Conservation (phyloP, 1,140 invertebrate species). For the Drosophila tani region DNA sequence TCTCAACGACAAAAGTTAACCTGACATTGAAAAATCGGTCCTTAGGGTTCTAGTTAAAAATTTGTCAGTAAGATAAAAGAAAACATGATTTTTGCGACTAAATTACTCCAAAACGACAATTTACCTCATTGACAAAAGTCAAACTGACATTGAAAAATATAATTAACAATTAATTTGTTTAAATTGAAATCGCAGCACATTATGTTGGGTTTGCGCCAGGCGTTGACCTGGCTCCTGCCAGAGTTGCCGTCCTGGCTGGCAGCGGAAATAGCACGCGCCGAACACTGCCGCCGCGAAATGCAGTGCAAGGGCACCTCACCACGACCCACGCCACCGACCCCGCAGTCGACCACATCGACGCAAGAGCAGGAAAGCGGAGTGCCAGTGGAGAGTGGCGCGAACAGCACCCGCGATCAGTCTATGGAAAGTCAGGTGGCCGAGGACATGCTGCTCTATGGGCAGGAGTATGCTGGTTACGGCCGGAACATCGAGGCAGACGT, state of each 20-base stretch:
- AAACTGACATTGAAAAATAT: no score
- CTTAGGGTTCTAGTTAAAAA: no score
- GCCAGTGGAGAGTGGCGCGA: constrained; percentile 45
- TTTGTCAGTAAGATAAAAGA: no score
- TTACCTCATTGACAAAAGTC: no score
- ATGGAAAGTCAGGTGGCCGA: constrained; percentile 81
- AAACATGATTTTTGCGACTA: no score
- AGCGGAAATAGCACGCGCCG: constrained; percentile 94
- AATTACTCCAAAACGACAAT: no score
- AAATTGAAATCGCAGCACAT: constrained; percentile 89
- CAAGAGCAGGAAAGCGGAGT: constrained; percentile 71
- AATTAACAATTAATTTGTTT: no score
- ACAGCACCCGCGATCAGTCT: constrained; percentile 75
- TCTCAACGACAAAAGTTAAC: no score
- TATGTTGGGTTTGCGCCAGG: constrained; percentile 92
- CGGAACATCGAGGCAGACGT: constrained; percentile 79
- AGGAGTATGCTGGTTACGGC: constrained; percentile 58
- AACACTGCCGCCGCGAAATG: constrained; percentile 91
- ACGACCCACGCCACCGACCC: constrained; percentile 82
- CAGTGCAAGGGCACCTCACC: constrained; percentile 85
- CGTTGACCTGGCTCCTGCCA: constrained; percentile 92
- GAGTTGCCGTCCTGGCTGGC: constrained; percentile 96
- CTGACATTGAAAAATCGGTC: no score
- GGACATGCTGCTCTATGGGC: constrained; percentile 71
- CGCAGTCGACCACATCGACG: constrained; percentile 80